These are phyloP conservation scores for Osmerus mordax DNA, from an alignment of 2,113 vertebrate species.

Conservation along the genomic window DNA sequence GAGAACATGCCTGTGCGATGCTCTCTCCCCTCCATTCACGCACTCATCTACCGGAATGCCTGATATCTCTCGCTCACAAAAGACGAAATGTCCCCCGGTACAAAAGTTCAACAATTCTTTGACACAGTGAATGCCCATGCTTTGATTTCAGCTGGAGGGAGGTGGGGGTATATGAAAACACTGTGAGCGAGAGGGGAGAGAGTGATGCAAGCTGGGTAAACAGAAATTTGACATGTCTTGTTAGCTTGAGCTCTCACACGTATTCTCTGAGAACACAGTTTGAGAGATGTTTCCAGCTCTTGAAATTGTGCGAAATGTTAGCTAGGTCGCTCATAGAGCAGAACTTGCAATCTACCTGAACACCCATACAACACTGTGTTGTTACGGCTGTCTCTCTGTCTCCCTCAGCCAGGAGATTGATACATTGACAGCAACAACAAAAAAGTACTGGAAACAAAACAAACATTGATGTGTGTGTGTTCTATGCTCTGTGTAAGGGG, in stretches of 20 bases:
- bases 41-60: constrained; percentile 11
- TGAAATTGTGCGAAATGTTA: constrained; percentile 36
- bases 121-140: constrained; percentile 12
- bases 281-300: constrained; percentile 28
- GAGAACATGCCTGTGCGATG: neutral
- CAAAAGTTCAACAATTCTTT: constrained; percentile 27
- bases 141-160: constrained; percentile 35
- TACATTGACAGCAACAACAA: no score
- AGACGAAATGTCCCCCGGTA: neutral
- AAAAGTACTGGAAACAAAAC: no score
- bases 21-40: constrained; percentile 13
- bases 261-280: constrained; percentile 41
- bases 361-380: neutral
- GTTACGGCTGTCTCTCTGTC: constrained; percentile 25
- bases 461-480: no score
- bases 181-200: neutral
- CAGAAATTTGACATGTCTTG: constrained; percentile 39
- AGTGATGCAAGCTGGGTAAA: constrained; percentile 41
- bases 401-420: constrained; percentile 16
- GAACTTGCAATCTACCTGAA: constrained; percentile 8
- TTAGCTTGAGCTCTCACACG: constrained; percentile 30
- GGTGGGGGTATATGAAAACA: constrained; percentile 24
- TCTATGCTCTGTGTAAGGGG: no score
- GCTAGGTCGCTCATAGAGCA: constrained; percentile 25
- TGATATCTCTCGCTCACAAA: constrained; percentile 40